These are phyloP conservation scores for Orchesellides sinensis DNA, from an alignment of 2,888 invertebrate genomes.

Conservation along the genomic window DNA sequence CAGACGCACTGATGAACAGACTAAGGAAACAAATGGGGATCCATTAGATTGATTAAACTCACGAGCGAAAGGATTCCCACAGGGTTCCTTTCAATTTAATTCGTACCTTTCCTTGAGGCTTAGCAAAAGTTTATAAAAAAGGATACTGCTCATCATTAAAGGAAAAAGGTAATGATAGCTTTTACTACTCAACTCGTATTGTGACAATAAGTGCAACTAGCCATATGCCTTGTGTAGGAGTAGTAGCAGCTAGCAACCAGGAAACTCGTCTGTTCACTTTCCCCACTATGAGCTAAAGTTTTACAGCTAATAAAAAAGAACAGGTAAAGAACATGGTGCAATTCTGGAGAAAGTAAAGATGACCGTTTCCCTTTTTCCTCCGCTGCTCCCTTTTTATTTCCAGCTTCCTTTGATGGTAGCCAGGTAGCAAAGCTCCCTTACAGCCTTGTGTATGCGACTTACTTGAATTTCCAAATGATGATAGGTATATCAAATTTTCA, in stretches of 20 bases:
- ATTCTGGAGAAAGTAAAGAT: constrained; percentile 28
- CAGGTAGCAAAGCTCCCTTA: constrained; percentile 22
- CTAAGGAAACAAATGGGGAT: constrained; percentile 64
- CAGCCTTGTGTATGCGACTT: not conserved
- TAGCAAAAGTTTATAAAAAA: constrained; percentile 48
- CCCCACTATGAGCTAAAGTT: constrained; percentile 40
- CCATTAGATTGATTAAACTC: constrained; percentile 68
- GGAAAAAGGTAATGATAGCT: constrained; percentile 65
- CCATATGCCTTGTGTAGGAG: too few species aligned
- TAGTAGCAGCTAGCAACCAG: not conserved
- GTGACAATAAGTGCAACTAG: constrained; percentile 55
- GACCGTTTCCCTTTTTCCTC: constrained; percentile 5
- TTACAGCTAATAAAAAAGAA: constrained; percentile 64
- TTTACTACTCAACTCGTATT: constrained; percentile 48
- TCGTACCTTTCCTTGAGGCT: constrained; percentile 62
- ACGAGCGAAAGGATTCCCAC: constrained; percentile 63
- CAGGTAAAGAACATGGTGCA: constrained; percentile 38
- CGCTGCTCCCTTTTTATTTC: constrained; percentile 9
- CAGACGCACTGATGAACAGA: constrained; percentile 56
- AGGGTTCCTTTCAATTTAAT: constrained; percentile 67
- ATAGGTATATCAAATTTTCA: constrained; percentile 30
- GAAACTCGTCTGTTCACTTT: constrained; percentile 31
- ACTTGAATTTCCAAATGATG: constrained; percentile 30
- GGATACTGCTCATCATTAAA: constrained; percentile 49
- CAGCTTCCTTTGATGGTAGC: constrained; percentile 4